phyloP scores from a whole-genome alignment of 2,888 invertebrate genomes.

The Scaptomyza cyrtandrae region DNA sequence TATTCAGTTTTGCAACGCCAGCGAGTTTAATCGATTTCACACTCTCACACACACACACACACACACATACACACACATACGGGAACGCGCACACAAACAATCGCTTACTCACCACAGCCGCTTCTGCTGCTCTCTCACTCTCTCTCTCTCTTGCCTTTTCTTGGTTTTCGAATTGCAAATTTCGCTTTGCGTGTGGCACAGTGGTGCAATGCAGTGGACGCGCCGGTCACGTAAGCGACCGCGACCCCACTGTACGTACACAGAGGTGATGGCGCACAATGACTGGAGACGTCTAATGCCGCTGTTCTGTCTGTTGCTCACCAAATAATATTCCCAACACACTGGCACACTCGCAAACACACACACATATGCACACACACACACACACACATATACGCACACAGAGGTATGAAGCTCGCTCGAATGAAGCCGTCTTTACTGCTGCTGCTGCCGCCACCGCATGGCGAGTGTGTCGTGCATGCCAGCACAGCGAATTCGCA shows the following conservation, averaged over 20 bases:
- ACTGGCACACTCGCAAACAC: slow-evolving; percentile 7
- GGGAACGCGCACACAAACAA: slow-evolving; percentile 2
- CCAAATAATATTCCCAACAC: slow-evolving; percentile 24
- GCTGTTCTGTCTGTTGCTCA: slow-evolving; percentile 55
- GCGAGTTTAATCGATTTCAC: slow-evolving; percentile 57
- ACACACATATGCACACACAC: slow-evolving; percentile 13
- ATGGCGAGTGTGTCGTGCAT: slow-evolving; percentile 66
- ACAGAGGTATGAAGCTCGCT: slow-evolving; percentile 21
- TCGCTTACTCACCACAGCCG: slow-evolving; percentile 48
- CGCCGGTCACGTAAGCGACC: slow-evolving; percentile 54
- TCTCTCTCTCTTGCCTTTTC: slow-evolving; percentile 9
- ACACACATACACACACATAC: slow-evolving; percentile 9
- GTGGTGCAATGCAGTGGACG: slow-evolving; percentile 57
- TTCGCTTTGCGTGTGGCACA: slow-evolving; percentile 51
- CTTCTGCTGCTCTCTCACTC: background rate
- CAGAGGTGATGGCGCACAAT: slow-evolving; percentile 34
- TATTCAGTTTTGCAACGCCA: slow-evolving; percentile 56
- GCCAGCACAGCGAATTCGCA: slow-evolving; percentile 67
- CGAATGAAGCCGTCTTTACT: slow-evolving; percentile 1
- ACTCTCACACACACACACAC: slow-evolving; percentile 11
- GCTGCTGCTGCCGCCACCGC: slow-evolving; percentile 29
- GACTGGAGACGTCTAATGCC: slow-evolving; percentile 27
- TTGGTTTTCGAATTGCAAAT: slow-evolving; percentile 43
- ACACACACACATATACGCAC: background rate
- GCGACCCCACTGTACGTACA: slow-evolving; percentile 52